phyloP scores from a whole-genome alignment of 2,797 vertebrate species.

The Tangara arthus region DNA sequence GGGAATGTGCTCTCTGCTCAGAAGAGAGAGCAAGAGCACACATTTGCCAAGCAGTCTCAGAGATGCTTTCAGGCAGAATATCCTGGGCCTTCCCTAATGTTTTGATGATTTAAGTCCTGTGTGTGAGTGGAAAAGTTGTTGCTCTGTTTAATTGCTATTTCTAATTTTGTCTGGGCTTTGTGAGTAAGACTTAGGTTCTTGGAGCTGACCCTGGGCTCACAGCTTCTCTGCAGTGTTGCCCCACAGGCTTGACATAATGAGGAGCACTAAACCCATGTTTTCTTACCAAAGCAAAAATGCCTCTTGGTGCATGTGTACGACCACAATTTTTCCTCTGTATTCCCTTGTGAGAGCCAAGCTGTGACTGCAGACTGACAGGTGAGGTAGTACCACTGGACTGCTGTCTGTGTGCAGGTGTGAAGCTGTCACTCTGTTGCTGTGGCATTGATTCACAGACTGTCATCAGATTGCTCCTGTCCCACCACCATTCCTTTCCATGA shows the following conservation, averaged over 20 bases:
- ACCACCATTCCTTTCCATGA: neutral
- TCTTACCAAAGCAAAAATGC: neutral
- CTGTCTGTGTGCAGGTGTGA: neutral
- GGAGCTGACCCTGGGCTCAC: neutral
- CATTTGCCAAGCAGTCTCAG: fast-evolving
- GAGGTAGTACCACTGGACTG: neutral
- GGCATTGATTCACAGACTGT: neutral
- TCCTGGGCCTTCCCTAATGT: neutral
- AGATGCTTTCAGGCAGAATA: neutral
- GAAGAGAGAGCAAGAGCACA: neutral
- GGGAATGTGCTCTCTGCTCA: neutral
- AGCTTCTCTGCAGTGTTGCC: neutral
- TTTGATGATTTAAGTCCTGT: neutral
- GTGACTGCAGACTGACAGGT: neutral
- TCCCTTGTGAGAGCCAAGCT: fast-evolving
- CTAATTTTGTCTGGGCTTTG: neutral
- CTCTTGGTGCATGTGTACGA: neutral
- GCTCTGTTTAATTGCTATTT: neutral
- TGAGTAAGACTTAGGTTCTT: neutral
- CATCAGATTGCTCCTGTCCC: neutral
- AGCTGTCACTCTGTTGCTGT: neutral
- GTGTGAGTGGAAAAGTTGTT: neutral
- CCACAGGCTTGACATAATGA: neutral
- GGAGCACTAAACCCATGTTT: neutral
- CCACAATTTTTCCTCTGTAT: fast-evolving